A percentile compares a stretch with the other conserved stretches of the same genome.
phyloP scores from a whole-genome alignment of 2,113 vertebrate species.

The Centropus unirufus region DNA sequence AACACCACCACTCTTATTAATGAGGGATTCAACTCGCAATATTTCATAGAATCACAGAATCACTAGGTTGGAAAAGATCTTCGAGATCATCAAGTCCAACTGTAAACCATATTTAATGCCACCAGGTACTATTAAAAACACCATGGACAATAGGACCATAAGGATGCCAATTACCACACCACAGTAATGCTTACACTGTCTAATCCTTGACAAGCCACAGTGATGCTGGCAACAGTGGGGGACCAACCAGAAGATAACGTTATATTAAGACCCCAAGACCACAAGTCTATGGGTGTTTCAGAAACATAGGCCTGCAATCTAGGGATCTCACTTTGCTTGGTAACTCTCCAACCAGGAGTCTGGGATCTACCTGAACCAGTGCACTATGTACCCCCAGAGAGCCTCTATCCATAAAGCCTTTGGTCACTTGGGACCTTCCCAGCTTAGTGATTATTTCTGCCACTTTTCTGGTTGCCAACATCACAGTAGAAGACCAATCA shows the following conservation, averaged over 20 bases:
- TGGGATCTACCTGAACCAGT: background rate
- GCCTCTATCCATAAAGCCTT: background rate
- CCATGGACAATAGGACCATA: accelerated
- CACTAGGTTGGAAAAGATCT: too few relatives aligned
- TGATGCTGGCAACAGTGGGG: background rate
- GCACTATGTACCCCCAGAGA: background rate
- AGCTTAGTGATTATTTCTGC: background rate
- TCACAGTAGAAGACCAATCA: background rate
- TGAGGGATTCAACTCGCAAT: background rate
- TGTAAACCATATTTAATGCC: background rate
- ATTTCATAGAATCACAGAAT: background rate
- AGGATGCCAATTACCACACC: background rate
- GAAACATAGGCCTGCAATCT: background rate
- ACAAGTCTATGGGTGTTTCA: background rate
- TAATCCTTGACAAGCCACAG: background rate
- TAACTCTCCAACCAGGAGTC: background rate
- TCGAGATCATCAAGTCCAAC: too few relatives aligned
- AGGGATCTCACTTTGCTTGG: background rate
- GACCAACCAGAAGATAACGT: background rate
- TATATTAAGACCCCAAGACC: background rate
- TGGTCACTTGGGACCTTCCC: background rate
- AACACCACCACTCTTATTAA: background rate
- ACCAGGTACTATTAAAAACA: background rate
- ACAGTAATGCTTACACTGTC: background rate
- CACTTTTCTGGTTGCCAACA: background rate